These are phyloP conservation scores for Drepana arcuata DNA, from an alignment of 1,140 invertebrate genomes.

Conservation along the genomic window DNA sequence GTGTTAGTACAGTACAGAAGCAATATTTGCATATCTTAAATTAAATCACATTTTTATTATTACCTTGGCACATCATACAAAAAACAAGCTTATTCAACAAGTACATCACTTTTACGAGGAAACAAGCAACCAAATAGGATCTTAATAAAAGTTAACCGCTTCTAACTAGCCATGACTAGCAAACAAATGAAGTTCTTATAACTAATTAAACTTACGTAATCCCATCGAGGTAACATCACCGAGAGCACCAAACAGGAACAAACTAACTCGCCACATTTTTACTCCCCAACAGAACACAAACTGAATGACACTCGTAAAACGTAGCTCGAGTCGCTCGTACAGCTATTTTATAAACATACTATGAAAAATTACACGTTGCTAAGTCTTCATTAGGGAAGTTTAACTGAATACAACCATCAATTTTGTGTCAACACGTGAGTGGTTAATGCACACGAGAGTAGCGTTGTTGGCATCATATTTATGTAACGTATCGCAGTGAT, in stretches of 20 bases:
- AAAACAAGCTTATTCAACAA: too few relatives aligned
- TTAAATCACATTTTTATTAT: too few relatives aligned
- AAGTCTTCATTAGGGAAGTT: conserved; percentile 18
- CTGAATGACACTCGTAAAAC: conserved; percentile 7
- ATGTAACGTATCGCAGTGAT: not conserved
- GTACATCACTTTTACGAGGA: too few relatives aligned
- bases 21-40: too few relatives aligned
- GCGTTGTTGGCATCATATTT: too few relatives aligned
- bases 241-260: conserved; percentile 7
- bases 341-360: conserved; percentile 23
- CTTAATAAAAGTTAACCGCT: too few relatives aligned
- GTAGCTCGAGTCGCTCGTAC: conserved; percentile 5
- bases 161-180: too few relatives aligned
- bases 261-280: conserved; percentile 16
- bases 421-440: conserved; percentile 11
- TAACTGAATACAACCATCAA: conserved; percentile 11
- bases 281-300: not conserved
- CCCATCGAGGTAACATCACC: conserved; percentile 8
- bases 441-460: too few relatives aligned
- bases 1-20: too few relatives aligned
- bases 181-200: too few relatives aligned
- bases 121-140: too few relatives aligned
- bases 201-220: conserved; percentile 18
- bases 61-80: too few relatives aligned
- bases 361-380: conserved; percentile 20